A percentile compares a stretch with the other conserved stretches of the same genome.
These are phyloP conservation scores for Penaeus chinensis DNA, from an alignment of 1,140 invertebrate species.

Conservation along the genomic window DNA sequence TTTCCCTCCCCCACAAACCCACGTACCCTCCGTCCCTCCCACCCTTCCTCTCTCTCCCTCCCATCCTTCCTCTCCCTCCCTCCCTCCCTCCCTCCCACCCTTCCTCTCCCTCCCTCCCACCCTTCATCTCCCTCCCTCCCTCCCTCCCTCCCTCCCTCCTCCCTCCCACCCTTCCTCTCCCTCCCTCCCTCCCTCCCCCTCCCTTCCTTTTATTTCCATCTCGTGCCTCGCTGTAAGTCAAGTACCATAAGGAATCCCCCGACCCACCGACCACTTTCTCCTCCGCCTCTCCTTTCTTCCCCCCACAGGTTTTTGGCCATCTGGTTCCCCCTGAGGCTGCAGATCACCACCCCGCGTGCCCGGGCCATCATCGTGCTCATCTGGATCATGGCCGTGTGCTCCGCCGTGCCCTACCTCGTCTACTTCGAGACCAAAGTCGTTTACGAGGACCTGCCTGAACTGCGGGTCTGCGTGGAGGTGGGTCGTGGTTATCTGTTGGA, in stretches of 20 bases:
- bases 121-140: neutral
- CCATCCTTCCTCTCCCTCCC: too few relatives aligned
- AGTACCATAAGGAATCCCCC: neutral
- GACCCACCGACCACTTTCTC: neutral
- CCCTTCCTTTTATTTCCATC: neutral
- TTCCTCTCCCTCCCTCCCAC: neutral
- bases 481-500: neutral
- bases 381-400: constrained; percentile 86
- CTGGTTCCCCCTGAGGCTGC: constrained; percentile 91
- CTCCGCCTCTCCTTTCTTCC: too few relatives aligned
- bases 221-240: neutral
- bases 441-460: neutral
- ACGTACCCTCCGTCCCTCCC: neutral
- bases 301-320: constrained; percentile 89
- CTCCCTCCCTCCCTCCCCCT: neutral
- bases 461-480: constrained; percentile 43
- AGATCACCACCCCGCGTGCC: constrained; percentile 87
- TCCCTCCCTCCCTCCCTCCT: neutral
- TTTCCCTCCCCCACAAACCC: too few relatives aligned
- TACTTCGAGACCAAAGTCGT: constrained; percentile 76
- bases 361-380: constrained; percentile 89
- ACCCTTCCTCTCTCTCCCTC: too few relatives aligned
- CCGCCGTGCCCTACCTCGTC: constrained; percentile 89
- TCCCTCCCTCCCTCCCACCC: too few relatives aligned
- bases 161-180: neutral